A percentile compares a stretch with the other conserved stretches of the same genome.
phyloP scores from a whole-genome alignment of 2,888 invertebrate species.

The Andrena praecox region DNA sequence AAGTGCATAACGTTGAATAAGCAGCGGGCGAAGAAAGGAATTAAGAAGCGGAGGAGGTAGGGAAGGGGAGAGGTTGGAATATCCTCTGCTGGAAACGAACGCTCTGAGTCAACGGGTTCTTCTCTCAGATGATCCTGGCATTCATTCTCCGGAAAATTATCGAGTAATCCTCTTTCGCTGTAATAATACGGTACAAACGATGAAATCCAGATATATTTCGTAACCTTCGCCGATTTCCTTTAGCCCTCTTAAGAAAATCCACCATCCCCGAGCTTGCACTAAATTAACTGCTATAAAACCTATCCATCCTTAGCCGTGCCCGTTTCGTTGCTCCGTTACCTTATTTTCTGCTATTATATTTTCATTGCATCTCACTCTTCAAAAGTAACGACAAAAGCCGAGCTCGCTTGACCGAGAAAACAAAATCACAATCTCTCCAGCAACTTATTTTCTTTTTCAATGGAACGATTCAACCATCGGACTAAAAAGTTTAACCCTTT shows the following conservation, averaged over 20 bases:
- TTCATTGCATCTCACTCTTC: background rate
- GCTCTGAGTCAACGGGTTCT: constrained; percentile 42
- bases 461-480: constrained; percentile 4
- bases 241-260: constrained; percentile 54
- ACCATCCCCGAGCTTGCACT: background rate
- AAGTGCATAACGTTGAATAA: constrained; percentile 41
- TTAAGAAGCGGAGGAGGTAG: constrained; percentile 13
- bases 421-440: no score
- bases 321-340: background rate
- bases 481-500: constrained; percentile 18
- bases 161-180: constrained; percentile 67
- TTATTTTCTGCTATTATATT: background rate
- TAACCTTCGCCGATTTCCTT: constrained; percentile 52
- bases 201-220: constrained; percentile 51
- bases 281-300: background rate
- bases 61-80: background rate
- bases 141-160: constrained; percentile 59
- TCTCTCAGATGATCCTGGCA: constrained; percentile 41
- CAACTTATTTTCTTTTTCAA: background rate
- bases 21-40: constrained; percentile 11
- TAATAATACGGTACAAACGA: constrained; percentile 68
- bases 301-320: background rate
- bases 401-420: no score
- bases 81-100: constrained; percentile 29
- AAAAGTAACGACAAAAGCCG: background rate